Conservation (phyloP, 2,888 invertebrate species). For the Chouioia cunea region DNA sequence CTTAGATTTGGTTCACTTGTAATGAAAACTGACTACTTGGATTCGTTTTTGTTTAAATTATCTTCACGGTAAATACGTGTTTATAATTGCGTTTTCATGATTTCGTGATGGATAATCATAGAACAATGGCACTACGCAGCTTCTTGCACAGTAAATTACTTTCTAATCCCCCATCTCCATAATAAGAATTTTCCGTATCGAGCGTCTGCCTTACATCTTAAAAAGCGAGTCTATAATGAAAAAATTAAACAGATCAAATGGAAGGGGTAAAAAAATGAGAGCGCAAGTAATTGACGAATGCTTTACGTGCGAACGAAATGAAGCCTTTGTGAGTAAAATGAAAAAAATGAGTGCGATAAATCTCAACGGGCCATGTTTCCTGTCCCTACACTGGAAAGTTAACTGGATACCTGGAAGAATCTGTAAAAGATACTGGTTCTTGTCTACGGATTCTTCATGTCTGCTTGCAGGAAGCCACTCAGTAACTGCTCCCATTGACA, state of each 20-base stretch:
- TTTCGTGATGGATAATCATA: no score
- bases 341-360: conserved; percentile 19
- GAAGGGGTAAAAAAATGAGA: background rate
- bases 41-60: no score
- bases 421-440: conserved; percentile 13
- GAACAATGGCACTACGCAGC: no score
- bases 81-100: no score
- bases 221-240: background rate
- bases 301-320: background rate
- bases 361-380: conserved; percentile 21
- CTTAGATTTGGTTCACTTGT: no score
- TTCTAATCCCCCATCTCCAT: conserved; percentile 20
- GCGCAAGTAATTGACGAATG: background rate
- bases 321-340: background rate
- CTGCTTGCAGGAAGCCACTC: background rate
- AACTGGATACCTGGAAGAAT: conserved; percentile 18
- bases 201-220: background rate
- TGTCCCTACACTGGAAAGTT: background rate
- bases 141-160: background rate
- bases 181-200: conserved; percentile 8
- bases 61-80: no score
- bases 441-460: background rate
- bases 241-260: background rate
- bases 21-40: no score
- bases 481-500: background rate